Base-by-base conservation (phyloP, 2,888 invertebrate genomes). In the Diarsia mendica region DNA sequence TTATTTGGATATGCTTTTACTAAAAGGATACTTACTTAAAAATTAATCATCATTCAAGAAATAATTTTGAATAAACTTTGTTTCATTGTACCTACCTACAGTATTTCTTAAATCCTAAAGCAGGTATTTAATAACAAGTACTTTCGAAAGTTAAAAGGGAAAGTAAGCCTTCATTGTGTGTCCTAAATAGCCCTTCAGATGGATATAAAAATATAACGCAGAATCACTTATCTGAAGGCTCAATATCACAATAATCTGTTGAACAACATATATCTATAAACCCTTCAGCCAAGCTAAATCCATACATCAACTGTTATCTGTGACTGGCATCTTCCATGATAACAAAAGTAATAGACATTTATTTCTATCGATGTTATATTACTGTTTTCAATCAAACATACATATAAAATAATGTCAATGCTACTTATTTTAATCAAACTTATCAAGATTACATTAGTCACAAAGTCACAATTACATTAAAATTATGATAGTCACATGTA, bases 301-400 rank as follows among this genome's bases (percentile, higher is more conserved):
- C 90, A 91, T 91, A 92, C 89, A 91, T 92, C 91, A 93, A 88
- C 67, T 63, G 83, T 92, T 91, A 93, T 93, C 92, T 81, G 67
- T 88, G 87, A 90, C 88, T 88, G 91, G 85, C 90, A 90, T 91
- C 87, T 90, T 66, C 63, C 64, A 80, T 84, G 91, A 91, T 89
- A 91, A 88, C 58, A 73, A 81, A 82, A 80, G 79, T 68, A 75
- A 8, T 77, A 74, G 68, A 71, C 77, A 75, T 44, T 44, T 63
- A 75, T 72, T 80, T 71, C 58, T 71, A 72, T 71, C 53, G 67
- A 71, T 58, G 44, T 76, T 69, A 10, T 70, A 74, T 69, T 75
- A 66, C 60, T 66, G 64, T 83, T 61, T 65, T 73, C 55, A 79
- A 65, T 51, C 64, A 79, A 70, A 68, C 20, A 61, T 58, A 83